Percentiles rank a stretch among this genome's conserved stretches.
These are phyloP conservation scores for Oscheius sp. DNA, from an alignment of 1,140 invertebrate genomes.

Conservation along the genomic window DNA sequence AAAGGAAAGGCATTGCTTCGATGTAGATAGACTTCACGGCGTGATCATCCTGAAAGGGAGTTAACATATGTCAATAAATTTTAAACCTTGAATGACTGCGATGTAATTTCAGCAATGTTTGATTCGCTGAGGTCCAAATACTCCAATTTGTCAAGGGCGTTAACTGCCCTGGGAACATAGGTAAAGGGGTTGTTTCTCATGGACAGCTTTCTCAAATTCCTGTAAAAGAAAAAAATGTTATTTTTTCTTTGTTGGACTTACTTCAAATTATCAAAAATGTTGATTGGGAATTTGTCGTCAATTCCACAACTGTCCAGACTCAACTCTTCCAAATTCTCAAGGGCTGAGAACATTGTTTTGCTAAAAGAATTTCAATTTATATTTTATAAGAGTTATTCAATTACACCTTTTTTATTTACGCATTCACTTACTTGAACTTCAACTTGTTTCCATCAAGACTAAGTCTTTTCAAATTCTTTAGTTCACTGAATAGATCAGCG, in stretches of 20 bases:
- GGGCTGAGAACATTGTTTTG: constrained; percentile 26
- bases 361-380: no score
- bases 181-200: constrained; percentile 22
- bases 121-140: constrained; percentile 28
- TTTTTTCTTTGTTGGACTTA: no score
- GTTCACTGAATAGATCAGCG: constrained; percentile 4
- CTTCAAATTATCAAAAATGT: constrained; percentile 13
- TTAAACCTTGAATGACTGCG: background rate
- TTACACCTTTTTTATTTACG: background rate
- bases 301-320: constrained; percentile 36
- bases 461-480: constrained; percentile 25
- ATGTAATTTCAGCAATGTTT: constrained; percentile 23
- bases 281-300: background rate
- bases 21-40: constrained; percentile 15
- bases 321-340: constrained; percentile 28
- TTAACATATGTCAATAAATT: background rate
- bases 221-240: constrained; percentile 19
- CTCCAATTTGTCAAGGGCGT: constrained; percentile 6
- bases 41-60: background rate
- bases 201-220: constrained; percentile 17
- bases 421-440: background rate
- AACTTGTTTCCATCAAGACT: constrained; percentile 32
- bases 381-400: no score
- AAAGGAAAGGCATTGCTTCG: constrained; percentile 17
- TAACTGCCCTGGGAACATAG: constrained; percentile 21